Base-by-base conservation (phyloP, 2,888 invertebrate genomes). In the Euphydryas editha region DNA sequence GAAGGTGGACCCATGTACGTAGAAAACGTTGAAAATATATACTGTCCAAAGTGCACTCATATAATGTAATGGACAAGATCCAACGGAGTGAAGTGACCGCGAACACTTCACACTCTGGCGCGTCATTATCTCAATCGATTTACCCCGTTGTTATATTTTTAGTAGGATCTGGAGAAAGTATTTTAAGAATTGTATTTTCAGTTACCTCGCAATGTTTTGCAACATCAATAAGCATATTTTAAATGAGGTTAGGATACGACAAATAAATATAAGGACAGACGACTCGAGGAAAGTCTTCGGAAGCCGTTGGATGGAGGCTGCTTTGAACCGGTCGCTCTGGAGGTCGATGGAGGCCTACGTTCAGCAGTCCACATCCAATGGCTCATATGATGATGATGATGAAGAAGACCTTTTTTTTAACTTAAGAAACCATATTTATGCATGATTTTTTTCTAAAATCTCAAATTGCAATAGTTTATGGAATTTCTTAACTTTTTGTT, bases 31-130 rank as follows among this genome's bases (percentile, higher is more conserved):
- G 54, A 21, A 60, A 36, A 51, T 21, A 62, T 62, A 44, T 30
- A 62, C 57, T 13, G 42, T 58, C 63, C 24, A 47, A 63, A 42
- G 57, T 49, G 49, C 63, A 36, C 46, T 59, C 59, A 24, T 37
- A 62, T 63, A 63, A 49, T 63, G 58, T 58, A 58, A 58, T 42
- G 63, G 63, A 30, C 63, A 58, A 63, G 49, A 39, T 56, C 60
- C 60, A 65, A 58, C 58, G 58, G 44, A 20, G 65, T 66, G 64
- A 59, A 56, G 65, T 63, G 62, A 65, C 62, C 62, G 65, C 57
- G 65, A 66, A 55, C 59, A 59, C 44, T 55, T 70, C 20, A 71
- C 69, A 70, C 62, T 70, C 61, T 63, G 59, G 42, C 63, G 63
- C 58, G 37, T 61, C 24, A 54, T 68, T 62, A 64, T 62, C 64